Conservation (phyloP, 2,113 vertebrate species). For the Orcinus orca region DNA sequence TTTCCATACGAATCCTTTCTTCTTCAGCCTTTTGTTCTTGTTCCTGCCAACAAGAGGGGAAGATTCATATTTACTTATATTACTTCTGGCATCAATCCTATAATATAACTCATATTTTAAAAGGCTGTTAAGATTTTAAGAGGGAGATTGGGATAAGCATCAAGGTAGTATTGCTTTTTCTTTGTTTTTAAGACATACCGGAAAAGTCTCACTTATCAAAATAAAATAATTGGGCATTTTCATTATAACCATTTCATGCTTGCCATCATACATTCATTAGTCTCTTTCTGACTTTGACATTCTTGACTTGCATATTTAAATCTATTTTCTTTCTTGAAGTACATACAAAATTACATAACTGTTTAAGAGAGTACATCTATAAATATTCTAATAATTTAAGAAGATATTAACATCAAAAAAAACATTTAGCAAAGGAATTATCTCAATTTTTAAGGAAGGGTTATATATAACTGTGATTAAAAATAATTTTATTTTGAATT, state of each 20-base stretch:
- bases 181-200: neutral
- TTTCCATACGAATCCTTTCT: conserved; percentile 98
- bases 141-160: neutral
- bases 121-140: neutral
- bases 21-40: conserved; percentile 98
- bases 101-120: neutral
- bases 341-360: neutral
- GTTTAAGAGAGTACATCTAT: neutral
- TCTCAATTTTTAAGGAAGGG: neutral
- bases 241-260: conserved; percentile 27
- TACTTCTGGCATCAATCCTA: neutral
- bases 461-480: neutral
- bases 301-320: neutral
- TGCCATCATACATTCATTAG: neutral
- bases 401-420: neutral
- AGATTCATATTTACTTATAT: neutral
- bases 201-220: neutral
- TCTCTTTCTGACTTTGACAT: neutral
- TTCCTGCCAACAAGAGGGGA: conserved; percentile 85
- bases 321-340: neutral
- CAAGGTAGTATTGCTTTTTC: neutral
- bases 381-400: conserved; percentile 32
- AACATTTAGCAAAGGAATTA: neutral
- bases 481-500: neutral
- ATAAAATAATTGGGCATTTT: neutral